Conservation (phyloP, 30 jellyfish, hydroid and myxozoan genomes). For the Catostylus mosaicus region DNA sequence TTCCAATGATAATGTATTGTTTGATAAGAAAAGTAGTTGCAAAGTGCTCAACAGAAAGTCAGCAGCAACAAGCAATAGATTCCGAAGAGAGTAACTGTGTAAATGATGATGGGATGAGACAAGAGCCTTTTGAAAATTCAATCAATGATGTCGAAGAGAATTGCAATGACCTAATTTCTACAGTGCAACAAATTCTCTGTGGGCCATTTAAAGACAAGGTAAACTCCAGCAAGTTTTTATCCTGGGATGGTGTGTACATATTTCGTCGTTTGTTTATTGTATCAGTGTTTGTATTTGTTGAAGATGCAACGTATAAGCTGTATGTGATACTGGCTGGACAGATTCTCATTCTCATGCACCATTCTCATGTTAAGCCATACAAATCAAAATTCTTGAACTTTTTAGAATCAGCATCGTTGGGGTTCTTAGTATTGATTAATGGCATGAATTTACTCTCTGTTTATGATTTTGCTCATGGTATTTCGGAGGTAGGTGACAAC, state of each 20-base stretch:
- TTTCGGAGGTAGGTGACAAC: conserved; percentile 1
- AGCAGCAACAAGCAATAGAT: neutral
- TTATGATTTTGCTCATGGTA: conserved; percentile 2
- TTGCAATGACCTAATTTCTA: neutral
- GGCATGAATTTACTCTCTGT: conserved; percentile 5
- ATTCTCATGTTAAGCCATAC: neutral
- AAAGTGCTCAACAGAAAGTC: neutral
- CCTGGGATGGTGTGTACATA: conserved; percentile 31
- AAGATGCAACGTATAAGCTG: neutral
- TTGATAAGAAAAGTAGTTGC: neutral
- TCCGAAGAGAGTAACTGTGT: neutral
- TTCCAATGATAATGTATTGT: neutral
- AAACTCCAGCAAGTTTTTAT: neutral
- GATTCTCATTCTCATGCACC: conserved; percentile 4
- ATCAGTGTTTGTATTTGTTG: neutral
- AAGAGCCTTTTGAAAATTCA: neutral
- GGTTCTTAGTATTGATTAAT: neutral
- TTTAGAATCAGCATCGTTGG: neutral
- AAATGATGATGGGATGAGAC: neutral
- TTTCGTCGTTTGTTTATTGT: conserved; percentile 9
- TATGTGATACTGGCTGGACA: conserved; percentile 7
- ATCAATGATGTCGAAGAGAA: neutral
- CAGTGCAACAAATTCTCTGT: neutral
- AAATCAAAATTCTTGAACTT: neutral
- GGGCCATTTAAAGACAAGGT: neutral